Evolutionary conservation across 1,140 invertebrate species (phyloP), one percentile per base, ranked within the genome.

Genomic region (Patella vulgata): DNA sequence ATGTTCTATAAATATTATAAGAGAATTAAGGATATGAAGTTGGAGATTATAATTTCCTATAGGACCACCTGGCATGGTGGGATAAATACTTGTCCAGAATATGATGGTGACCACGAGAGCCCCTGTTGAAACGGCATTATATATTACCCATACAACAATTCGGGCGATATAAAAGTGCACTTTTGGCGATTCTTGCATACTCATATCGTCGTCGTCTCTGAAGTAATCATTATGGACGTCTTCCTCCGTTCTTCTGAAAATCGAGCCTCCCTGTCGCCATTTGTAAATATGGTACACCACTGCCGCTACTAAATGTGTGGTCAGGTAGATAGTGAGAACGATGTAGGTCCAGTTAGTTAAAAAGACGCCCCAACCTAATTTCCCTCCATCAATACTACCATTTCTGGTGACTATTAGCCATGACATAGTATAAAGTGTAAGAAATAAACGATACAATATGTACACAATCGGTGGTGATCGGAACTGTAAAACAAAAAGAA

Each of bases 291-390:
- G 23, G 27, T 59, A 55, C 12, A 66, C 8, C 2, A 72, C 3
- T 25, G 65, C 50, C 3, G 61, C 56, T 14, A 76, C 30, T 28
- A 63, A 64, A 46, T 76, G 68, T n/a, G 67, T 6, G 2, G 59
- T 27, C 14, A 78, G 56, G 53, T 76, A 75, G 11, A 71, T 39
- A 9, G 75, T 65, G 43, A 79, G 63, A 30, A 73, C 28, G 30
- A 66, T 50, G 58, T 76, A 79, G 11, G 77, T 77, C 77, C 77
- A 79, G 28, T 68, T 71, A 33, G 77, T 79, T 30, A 79, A 58
- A 40, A 65, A 79, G 9, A 70, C 70, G 8, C 63, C 40, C 62
- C 65, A 70, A 8, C 54, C 36, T 59, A 57, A 27, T n/a, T n/a
- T n/a, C 6, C 53, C 39, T 14, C 28, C 12, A 12, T 21, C 39